A percentile compares a stretch with the other conserved stretches of the same genome.
These are phyloP conservation scores for Mastacembelus armatus DNA, from an alignment of 2,797 vertebrate genomes.

Conservation along the genomic window DNA sequence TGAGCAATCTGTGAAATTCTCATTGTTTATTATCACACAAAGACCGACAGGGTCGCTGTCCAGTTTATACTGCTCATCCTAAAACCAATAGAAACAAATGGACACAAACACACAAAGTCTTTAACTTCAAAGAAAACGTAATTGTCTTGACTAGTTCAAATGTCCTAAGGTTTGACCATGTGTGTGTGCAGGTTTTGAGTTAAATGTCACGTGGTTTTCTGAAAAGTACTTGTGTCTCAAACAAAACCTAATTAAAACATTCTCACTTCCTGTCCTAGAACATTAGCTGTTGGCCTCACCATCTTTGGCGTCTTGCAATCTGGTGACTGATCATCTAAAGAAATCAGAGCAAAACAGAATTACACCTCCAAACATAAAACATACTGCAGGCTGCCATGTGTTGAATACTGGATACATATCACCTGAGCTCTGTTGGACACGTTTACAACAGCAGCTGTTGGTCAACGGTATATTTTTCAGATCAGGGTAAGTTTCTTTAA, in stretches of 20 bases:
- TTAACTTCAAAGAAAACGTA: neutral
- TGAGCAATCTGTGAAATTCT: constrained; percentile 71
- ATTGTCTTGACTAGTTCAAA: too few relatives aligned
- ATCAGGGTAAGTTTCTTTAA: constrained; percentile 34
- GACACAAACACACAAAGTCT: neutral
- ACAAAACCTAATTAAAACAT: neutral
- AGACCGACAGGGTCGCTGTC: constrained; percentile 82
- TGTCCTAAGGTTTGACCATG: too few relatives aligned
- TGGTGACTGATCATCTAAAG: constrained; percentile 4
- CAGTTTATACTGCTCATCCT: constrained; percentile 77
- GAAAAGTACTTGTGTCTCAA: too few relatives aligned
- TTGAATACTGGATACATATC: constrained; percentile 23
- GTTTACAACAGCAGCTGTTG: neutral
- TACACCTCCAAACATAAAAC: neutral
- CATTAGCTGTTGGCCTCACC: constrained; percentile 17
- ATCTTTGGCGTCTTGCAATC: constrained; percentile 30
- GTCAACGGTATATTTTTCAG: constrained; percentile 38
- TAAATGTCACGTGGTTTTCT: too few relatives aligned
- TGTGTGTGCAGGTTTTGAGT: too few relatives aligned
- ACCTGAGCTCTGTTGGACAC: neutral
- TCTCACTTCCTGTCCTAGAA: too few relatives aligned
- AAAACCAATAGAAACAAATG: too few relatives aligned
- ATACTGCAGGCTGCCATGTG: neutral
- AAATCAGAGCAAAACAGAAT: constrained; percentile 36
- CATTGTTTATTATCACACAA: constrained; percentile 92